Evolutionary conservation across 2,797 vertebrate species (phyloP).

Genomic region (Naso thynnoides): DNA sequence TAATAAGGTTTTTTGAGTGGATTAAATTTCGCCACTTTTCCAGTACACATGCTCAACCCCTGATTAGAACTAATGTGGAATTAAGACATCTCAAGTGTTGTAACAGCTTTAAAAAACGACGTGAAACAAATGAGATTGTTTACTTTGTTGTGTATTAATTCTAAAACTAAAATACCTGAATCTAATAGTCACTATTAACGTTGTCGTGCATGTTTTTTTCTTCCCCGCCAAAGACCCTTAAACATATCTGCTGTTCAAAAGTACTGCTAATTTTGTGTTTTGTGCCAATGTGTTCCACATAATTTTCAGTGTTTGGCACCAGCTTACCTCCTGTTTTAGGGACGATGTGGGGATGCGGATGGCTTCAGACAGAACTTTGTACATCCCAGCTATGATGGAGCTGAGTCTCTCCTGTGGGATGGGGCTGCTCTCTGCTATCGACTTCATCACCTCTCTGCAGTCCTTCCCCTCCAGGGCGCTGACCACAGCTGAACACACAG

Average conservation of each 20-base stretch:
- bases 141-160: no score
- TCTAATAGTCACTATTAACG: no score
- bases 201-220: no score
- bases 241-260: no score
- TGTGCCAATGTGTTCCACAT: background rate
- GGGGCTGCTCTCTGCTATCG: conserved; percentile 77
- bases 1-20: no score
- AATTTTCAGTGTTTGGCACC: background rate
- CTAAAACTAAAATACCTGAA: no score
- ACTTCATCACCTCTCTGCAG: conserved; percentile 82
- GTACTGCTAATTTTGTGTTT: background rate
- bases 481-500: conserved; percentile 84
- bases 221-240: no score
- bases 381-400: conserved; percentile 87
- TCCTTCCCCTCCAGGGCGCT: conserved; percentile 88
- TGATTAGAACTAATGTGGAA: no score
- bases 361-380: conserved; percentile 87
- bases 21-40: background rate
- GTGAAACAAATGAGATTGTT: no score
- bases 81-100: no score
- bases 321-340: conserved; percentile 87
- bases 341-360: conserved; percentile 85
- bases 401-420: conserved; percentile 87
- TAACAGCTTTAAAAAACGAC: no score
- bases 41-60: no score